phyloP scores from a whole-genome alignment of 2,888 invertebrate genomes.

The Gortyna flavago region DNA sequence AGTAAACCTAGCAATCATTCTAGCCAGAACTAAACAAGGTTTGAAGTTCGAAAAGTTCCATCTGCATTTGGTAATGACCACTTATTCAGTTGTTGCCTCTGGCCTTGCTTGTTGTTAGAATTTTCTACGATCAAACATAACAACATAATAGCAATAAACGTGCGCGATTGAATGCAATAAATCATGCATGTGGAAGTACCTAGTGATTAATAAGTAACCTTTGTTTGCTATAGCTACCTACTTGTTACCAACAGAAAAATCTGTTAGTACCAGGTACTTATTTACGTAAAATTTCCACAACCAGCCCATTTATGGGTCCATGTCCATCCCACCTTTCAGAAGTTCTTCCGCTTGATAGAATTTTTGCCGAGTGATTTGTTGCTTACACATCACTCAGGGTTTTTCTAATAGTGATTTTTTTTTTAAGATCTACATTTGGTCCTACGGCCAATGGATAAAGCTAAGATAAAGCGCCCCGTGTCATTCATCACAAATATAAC shows the following conservation, averaged over 20 bases:
- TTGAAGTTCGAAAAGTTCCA: constrained; percentile 1
- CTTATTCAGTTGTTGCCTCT: constrained; percentile 26
- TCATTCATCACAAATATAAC: background rate
- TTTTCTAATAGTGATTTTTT: background rate
- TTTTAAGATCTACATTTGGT: background rate
- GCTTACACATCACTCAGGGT: background rate
- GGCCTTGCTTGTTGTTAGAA: constrained; percentile 42
- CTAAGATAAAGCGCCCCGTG: background rate
- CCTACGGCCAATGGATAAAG: background rate
- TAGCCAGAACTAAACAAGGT: background rate
- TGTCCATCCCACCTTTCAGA: background rate
- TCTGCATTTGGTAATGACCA: constrained; percentile 23
- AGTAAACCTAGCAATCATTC: background rate
- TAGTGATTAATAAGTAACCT: constrained; percentile 23
- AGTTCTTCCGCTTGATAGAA: constrained; percentile 4
- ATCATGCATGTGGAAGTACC: constrained; percentile 30
- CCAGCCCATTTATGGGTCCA: background rate
- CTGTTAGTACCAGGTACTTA: background rate
- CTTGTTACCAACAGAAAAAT: background rate
- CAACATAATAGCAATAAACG: constrained; percentile 48
- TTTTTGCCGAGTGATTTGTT: background rate
- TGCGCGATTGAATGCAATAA: constrained; percentile 35
- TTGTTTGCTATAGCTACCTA: constrained; percentile 20
- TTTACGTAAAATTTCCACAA: background rate
- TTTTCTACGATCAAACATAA: constrained; percentile 52